Conservation (phyloP, 1,140 invertebrate genomes). For the Aphaenogaster rudis region DNA sequence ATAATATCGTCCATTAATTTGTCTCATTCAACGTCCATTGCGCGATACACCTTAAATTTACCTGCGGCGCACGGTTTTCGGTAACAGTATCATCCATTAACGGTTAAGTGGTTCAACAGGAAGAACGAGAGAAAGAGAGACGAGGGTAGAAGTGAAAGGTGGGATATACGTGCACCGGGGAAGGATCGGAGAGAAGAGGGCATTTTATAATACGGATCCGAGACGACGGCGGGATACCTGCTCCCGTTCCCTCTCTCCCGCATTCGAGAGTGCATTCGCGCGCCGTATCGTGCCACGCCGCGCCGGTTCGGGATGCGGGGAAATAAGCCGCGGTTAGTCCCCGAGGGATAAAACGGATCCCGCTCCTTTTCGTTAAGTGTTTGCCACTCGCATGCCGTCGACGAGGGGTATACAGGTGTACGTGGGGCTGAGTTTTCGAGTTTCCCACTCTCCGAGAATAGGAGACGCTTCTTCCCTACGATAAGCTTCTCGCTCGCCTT, state of each 20-base stretch:
- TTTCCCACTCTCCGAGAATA: conserved; percentile 27
- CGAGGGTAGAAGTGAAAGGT: conserved; percentile 45
- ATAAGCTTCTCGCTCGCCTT: conserved; percentile 53
- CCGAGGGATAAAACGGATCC: conserved; percentile 73
- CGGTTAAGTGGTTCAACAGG: conserved; percentile 59
- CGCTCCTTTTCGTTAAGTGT: conserved; percentile 75
- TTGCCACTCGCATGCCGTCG: conserved; percentile 74
- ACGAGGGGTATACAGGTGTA: conserved; percentile 71
- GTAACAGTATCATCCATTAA: conserved; percentile 61
- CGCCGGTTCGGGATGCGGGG: conserved; percentile 6
- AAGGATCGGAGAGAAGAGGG: conserved; percentile 17
- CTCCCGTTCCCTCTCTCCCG: not conserved
- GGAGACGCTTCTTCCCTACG: conserved; percentile 51
- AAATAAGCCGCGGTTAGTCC: conserved; percentile 53
- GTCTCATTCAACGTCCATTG: not conserved
- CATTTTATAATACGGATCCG: conserved; percentile 45
- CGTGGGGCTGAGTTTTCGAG: conserved; percentile 23
- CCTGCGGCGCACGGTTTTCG: conserved; percentile 30
- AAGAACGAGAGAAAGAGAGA: conserved; percentile 15
- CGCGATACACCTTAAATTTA: conserved; percentile 1
- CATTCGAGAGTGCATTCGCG: conserved; percentile 9
- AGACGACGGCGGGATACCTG: conserved; percentile 42
- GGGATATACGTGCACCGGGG: not conserved
- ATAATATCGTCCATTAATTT: conserved; percentile 15
- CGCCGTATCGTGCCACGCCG: not conserved